Evolutionary conservation across 2,888 invertebrate species (phyloP).

Genomic region (Mesorhabditis sp.): DNA sequence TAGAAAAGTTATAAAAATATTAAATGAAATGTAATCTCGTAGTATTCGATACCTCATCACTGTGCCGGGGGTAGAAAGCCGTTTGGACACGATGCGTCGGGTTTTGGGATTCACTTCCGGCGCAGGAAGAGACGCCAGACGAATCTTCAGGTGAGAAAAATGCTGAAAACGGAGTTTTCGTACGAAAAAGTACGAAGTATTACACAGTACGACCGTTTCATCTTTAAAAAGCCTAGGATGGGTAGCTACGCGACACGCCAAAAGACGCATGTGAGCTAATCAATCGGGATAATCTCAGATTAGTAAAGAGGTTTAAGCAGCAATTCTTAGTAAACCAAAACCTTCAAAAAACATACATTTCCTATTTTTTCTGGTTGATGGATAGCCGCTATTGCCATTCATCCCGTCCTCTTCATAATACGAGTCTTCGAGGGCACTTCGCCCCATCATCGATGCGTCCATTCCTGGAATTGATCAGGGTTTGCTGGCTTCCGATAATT

Average conservation of each 20-base stretch:
- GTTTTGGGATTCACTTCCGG: constrained; percentile 44
- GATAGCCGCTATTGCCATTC: constrained; percentile 42
- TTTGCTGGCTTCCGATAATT: too few relatives aligned
- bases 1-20: too few relatives aligned
- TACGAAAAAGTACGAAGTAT: too few relatives aligned
- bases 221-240: too few relatives aligned
- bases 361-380: constrained; percentile 15
- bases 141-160: constrained; percentile 50
- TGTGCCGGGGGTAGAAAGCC: constrained; percentile 89
- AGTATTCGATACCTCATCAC: constrained; percentile 84
- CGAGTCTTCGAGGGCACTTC: constrained; percentile 39
- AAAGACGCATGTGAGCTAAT: too few relatives aligned
- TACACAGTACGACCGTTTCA: too few relatives aligned
- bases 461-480: constrained; percentile 17
- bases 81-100: constrained; percentile 71
- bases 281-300: too few relatives aligned
- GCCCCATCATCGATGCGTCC: constrained; percentile 34
- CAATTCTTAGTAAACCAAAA: too few relatives aligned
- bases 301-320: too few relatives aligned
- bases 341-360: constrained; percentile 22
- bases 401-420: constrained; percentile 55
- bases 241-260: too few relatives aligned
- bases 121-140: constrained; percentile 55
- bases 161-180: constrained; percentile 27
- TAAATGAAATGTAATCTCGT: too few relatives aligned